Evolutionary conservation across 2,888 invertebrate species (phyloP).

Genomic region (Polymixis lichenea): DNA sequence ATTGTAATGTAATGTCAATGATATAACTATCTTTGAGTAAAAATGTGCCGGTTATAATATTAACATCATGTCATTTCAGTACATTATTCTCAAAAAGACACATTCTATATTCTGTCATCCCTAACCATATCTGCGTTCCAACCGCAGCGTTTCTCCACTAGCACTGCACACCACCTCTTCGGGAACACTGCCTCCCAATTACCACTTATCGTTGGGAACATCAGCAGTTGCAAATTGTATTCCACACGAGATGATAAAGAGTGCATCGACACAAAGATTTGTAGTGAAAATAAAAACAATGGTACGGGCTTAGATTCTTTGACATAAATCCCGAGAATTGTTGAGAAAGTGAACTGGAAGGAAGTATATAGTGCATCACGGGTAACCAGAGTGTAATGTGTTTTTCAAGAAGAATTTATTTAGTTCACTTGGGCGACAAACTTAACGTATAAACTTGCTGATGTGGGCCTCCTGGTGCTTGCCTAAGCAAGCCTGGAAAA

Average conservation of each 20-base stretch:
- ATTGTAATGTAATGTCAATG: no score
- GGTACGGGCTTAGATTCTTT: constrained; percentile 59
- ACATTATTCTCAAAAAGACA: neutral
- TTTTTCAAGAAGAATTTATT: constrained; percentile 36
- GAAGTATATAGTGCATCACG: constrained; percentile 48
- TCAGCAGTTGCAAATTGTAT: constrained; percentile 84
- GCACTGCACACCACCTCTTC: constrained; percentile 19
- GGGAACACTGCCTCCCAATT: constrained; percentile 80
- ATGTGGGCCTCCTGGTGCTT: no score
- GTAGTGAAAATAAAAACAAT: constrained; percentile 77
- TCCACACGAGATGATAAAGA: constrained; percentile 75
- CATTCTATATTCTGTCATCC: neutral
- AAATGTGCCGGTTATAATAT: neutral
- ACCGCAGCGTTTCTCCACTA: constrained; percentile 54
- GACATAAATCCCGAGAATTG: constrained; percentile 63
- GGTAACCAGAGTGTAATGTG: constrained; percentile 22
- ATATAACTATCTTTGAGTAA: no score
- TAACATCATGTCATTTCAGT: neutral
- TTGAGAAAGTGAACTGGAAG: constrained; percentile 58
- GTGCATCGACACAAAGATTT: constrained; percentile 79
- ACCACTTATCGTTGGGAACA: constrained; percentile 87
- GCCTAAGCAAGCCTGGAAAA: neutral
- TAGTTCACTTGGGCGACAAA: constrained; percentile 1
- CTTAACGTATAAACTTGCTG: neutral
- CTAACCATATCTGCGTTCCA: constrained; percentile 32